These are phyloP conservation scores for Eupristina koningsbergeri DNA, from an alignment of 1,140 invertebrate species.

Conservation along the genomic window DNA sequence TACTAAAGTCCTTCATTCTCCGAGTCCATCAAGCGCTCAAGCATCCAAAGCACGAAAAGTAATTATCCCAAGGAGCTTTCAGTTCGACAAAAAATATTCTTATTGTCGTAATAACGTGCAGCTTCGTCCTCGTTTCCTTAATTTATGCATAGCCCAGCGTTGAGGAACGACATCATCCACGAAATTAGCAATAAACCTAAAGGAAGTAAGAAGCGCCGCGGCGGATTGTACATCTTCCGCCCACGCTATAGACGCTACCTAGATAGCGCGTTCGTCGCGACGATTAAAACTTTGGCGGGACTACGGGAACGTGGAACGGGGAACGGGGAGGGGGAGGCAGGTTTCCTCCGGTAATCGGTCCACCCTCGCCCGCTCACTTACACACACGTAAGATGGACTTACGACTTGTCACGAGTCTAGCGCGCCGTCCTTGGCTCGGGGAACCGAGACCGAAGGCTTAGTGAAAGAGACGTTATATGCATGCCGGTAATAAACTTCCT, in stretches of 20 bases:
- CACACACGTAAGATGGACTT: conserved; percentile 29
- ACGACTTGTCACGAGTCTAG: conserved; percentile 17
- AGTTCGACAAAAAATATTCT: conserved; percentile 45
- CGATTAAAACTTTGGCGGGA: conserved; percentile 48
- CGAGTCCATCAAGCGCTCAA: not conserved
- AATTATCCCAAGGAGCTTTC: conserved; percentile 42
- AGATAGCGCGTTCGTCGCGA: conserved; percentile 40
- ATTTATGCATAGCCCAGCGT: conserved; percentile 50
- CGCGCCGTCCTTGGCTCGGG: not conserved
- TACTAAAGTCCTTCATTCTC: not conserved
- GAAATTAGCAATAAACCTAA: conserved; percentile 52
- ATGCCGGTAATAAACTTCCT: conserved; percentile 46
- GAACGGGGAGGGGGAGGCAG: conserved; percentile 6
- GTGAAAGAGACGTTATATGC: not conserved
- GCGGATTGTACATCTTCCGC: conserved; percentile 27
- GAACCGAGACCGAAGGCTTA: no score
- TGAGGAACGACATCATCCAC: conserved; percentile 46
- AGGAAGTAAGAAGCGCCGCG: conserved; percentile 47
- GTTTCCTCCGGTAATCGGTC: conserved; percentile 29
- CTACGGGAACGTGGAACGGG: not conserved
- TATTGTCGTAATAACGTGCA: conserved; percentile 46
- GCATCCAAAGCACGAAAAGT: conserved; percentile 49
- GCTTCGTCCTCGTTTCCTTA: conserved; percentile 19
- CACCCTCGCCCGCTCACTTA: not conserved
- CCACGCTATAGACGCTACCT: conserved; percentile 7